These are phyloP conservation scores for Xenopus borealis DNA, from an alignment of 2,113 vertebrate species.

Conservation along the genomic window DNA sequence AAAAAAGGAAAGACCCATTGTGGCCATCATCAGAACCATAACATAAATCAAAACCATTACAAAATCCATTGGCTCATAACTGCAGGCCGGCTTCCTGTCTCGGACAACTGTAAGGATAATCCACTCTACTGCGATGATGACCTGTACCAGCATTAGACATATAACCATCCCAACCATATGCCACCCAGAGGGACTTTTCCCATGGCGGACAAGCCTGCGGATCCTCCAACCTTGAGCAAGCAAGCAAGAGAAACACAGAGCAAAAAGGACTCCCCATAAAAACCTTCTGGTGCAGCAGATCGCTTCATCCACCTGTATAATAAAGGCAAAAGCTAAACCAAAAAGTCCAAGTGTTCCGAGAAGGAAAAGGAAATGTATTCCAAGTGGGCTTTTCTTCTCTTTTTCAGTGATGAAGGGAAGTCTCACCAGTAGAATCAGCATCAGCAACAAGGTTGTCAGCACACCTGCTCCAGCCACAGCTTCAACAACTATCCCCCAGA, in stretches of 20 bases:
- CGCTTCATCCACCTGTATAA: constrained; percentile 83
- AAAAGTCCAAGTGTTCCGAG: constrained; percentile 85
- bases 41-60: constrained; percentile 85
- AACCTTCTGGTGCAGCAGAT: constrained; percentile 83
- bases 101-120: constrained; percentile 84
- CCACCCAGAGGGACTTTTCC: constrained; percentile 81
- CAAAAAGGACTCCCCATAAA: constrained; percentile 88
- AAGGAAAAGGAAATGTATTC: constrained; percentile 86
- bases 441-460: constrained; percentile 77
- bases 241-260: constrained; percentile 90
- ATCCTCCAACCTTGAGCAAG: constrained; percentile 85
- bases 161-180: constrained; percentile 76
- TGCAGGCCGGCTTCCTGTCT: constrained; percentile 80
- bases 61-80: constrained; percentile 89
- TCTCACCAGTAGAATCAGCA: constrained; percentile 81
- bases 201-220: constrained; percentile 76
- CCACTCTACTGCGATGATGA: constrained; percentile 90
- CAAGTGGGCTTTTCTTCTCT: constrained; percentile 84
- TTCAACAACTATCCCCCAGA: constrained; percentile 92
- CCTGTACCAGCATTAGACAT: constrained; percentile 86
- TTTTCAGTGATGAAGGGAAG: constrained; percentile 85
- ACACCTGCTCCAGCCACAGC: constrained; percentile 78
- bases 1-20: constrained; percentile 74
- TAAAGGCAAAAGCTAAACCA: constrained; percentile 87
- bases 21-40: constrained; percentile 76